Evolutionary conservation across 1,140 invertebrate species (phyloP).

Genomic region (Drosophila nebulosa): DNA sequence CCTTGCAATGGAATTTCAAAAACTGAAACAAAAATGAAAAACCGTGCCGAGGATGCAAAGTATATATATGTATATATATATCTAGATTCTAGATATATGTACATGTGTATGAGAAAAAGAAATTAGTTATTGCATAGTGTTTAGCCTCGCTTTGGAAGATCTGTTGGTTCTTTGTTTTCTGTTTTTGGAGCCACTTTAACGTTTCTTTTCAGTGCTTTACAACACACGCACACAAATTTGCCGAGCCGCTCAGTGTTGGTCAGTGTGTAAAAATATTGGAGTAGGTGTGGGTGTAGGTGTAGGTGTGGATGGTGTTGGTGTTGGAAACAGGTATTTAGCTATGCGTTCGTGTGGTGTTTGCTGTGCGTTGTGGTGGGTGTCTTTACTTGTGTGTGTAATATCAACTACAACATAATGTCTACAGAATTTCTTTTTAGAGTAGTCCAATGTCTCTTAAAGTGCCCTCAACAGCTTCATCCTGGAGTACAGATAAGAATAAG

Average conservation of each 20-base stretch:
- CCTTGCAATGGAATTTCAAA: slow-evolving; percentile 1
- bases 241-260: slow-evolving; percentile 19
- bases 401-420: slow-evolving; percentile 62
- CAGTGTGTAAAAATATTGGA: slow-evolving; percentile 33
- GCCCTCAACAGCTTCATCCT: slow-evolving; percentile 92
- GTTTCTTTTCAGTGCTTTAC: slow-evolving; percentile 25
- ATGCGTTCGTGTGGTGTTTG: slow-evolving; percentile 9
- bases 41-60: slow-evolving; percentile 4
- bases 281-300: slow-evolving; percentile 31
- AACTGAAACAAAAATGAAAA: slow-evolving; percentile 25
- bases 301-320: slow-evolving; percentile 18
- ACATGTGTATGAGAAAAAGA: slow-evolving; percentile 27
- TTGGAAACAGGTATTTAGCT: background rate
- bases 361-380: slow-evolving; percentile 34
- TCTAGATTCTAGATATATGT: background rate
- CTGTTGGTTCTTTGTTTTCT: slow-evolving; percentile 22
- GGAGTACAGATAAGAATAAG: slow-evolving; percentile 81
- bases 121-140: background rate
- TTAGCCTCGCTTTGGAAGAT: slow-evolving; percentile 17
- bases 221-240: slow-evolving; percentile 24
- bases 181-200: slow-evolving; percentile 34
- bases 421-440: slow-evolving; percentile 83
- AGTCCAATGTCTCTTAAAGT: slow-evolving; percentile 91
- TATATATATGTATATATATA: background rate
- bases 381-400: slow-evolving; percentile 32